Conservation (phyloP, 2,113 vertebrate genomes). For the Rhagologus leucostigma region DNA sequence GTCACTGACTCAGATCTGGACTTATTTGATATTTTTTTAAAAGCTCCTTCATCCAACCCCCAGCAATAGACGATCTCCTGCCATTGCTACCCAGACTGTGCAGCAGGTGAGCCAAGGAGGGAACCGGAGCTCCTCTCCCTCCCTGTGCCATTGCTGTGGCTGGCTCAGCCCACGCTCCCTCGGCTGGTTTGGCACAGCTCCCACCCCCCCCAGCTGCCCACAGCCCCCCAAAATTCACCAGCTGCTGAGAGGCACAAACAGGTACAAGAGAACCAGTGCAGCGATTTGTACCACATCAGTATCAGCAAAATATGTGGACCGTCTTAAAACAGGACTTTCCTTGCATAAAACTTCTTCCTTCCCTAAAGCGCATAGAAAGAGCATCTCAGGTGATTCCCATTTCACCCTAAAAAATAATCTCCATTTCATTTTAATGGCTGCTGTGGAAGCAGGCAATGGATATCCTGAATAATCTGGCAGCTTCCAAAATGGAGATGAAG, state of each 20-base stretch:
- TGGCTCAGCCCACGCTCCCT: not conserved
- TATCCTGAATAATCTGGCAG: not conserved
- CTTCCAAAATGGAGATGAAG: constrained; percentile 1
- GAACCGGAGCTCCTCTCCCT: not conserved
- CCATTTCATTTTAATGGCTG: constrained; percentile 34
- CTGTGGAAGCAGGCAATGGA: not conserved
- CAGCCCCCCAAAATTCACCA: not conserved
- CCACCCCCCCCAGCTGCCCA: not conserved
- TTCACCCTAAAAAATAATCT: constrained; percentile 63
- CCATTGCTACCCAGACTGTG: not conserved
- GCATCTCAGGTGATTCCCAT: constrained; percentile 13
- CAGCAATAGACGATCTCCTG: not conserved
- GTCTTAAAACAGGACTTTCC: not conserved
- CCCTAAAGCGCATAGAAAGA: not conserved
- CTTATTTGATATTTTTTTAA: constrained; percentile 64
- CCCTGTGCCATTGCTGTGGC: fast-evolving
- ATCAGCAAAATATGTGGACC: not conserved
- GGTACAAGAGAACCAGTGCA: not conserved
- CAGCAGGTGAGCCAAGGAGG: not conserved
- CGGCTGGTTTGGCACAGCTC: not conserved
- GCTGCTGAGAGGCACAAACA: fast-evolving
- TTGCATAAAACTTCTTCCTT: too few relatives aligned
- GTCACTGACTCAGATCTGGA: constrained; percentile 65
- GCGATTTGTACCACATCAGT: not conserved
- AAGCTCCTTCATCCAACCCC: constrained; percentile 18